Percentiles rank a stretch among this genome's conserved stretches.
phyloP scores from a whole-genome alignment of 2,113 vertebrate genomes.

The Mohoua ochrocephala region DNA sequence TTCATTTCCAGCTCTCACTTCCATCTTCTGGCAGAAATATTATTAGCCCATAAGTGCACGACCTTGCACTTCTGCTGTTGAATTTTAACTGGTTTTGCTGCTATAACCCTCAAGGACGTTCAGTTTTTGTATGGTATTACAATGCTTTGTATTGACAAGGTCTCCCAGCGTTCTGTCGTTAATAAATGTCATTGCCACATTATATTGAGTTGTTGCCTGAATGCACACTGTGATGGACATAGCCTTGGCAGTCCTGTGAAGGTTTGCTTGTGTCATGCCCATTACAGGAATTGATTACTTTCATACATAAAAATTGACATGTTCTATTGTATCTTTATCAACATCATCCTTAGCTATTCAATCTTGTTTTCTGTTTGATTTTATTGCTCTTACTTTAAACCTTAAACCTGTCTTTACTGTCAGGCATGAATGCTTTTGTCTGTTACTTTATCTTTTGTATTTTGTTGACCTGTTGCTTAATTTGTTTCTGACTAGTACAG shows the following conservation, averaged over 20 bases:
- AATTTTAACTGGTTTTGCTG: background rate
- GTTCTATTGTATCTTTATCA: background rate
- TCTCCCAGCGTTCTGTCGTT: background rate
- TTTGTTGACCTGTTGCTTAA: background rate
- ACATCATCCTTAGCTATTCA: background rate
- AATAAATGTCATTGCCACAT: background rate
- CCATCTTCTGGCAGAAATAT: background rate
- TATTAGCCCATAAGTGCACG: background rate
- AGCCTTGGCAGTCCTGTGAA: background rate
- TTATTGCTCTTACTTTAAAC: background rate
- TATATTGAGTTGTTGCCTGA: background rate
- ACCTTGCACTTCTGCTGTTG: background rate
- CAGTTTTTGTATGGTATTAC: background rate
- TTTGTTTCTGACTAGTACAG: background rate
- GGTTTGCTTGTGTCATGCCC: background rate
- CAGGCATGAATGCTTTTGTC: background rate
- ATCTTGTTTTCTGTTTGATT: background rate
- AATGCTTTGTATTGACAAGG: background rate
- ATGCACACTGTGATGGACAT: background rate
- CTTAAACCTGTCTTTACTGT: background rate
- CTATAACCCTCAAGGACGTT: background rate
- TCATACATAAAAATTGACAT: background rate
- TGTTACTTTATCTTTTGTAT: background rate
- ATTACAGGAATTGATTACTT: background rate
- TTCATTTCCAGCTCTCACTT: background rate